Conservation (phyloP, 2,797 vertebrate genomes). For the Cephalopachus bancanus region DNA sequence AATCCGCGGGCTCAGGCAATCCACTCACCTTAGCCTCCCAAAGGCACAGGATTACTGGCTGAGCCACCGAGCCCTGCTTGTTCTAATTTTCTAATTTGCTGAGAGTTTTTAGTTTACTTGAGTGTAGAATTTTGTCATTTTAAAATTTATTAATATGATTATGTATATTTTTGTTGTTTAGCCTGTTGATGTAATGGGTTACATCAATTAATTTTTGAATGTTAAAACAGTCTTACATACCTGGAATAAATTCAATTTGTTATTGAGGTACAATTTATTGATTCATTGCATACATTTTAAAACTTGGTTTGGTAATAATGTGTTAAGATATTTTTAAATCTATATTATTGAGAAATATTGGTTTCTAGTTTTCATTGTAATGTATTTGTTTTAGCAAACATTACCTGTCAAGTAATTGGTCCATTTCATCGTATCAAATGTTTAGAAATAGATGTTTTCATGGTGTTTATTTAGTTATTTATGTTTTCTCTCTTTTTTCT, state of each 20-base stretch:
- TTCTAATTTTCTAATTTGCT: too few species aligned
- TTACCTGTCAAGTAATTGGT: not conserved
- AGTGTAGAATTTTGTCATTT: not conserved
- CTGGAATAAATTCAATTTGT: not conserved
- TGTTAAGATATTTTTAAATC: not conserved
- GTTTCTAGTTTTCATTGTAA: not conserved
- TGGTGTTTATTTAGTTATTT: not conserved
- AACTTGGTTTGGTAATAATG: not conserved
- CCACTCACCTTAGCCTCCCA: too few species aligned
- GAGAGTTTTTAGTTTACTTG: too few species aligned
- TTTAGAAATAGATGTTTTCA: not conserved
- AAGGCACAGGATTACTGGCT: too few species aligned
- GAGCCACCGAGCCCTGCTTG: too few species aligned
- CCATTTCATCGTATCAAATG: not conserved
- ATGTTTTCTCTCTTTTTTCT: too few species aligned
- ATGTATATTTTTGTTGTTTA: not conserved
- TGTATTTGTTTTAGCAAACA: not conserved
- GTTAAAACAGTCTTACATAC: not conserved
- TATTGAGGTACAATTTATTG: not conserved
- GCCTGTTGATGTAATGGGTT: not conserved
- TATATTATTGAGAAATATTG: not conserved
- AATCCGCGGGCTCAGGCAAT: too few species aligned
- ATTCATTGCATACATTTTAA: not conserved
- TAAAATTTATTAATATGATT: not conserved
- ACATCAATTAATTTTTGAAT: not conserved